Base-by-base conservation (phyloP, 2,797 vertebrate species). In the Darevskia nairensis region DNA sequence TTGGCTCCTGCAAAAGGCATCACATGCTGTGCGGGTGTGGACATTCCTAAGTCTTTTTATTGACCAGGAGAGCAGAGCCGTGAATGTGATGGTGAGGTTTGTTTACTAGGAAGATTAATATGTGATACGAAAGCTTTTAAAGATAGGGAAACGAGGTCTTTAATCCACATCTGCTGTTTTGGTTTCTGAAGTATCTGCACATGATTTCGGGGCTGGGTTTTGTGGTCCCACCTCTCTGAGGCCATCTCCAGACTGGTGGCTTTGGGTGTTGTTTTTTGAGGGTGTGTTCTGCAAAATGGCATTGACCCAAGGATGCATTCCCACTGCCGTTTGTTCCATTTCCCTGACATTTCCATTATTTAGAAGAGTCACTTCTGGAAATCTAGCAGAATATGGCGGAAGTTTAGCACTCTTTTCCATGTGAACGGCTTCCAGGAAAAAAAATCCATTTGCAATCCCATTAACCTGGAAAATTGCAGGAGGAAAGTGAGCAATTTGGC, bases 361-460 rank as follows among this genome's bases (percentile, higher is more conserved):
- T 55, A 55, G 50, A 55, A 55, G 50, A 55, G 1, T 15, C 50
- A 4, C 50, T 10, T 55, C 50, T 55, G 50, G 50, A 55, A 55
- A 55, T 15, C 50, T 55, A 55, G 50, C 11, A 0, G 50, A 55
- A 15, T 55, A 55, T 55, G 50, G 50, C 11, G 3, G 11, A 50
- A 50, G 46, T 50, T 50, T 50, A 50, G 11, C 3, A 3, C 50
- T 55, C 11, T 15, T 55, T 55, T 55, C 50, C 50, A 55, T 55
- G 50, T 15, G 13, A 55, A 55, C 0, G 0, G 13, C 50, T 13
- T 55, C 3, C 3, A 50, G 46, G 46, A 3, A 1, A 4, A 35
- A 0, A 15, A 55, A 55, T 55, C 50, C 50, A 55, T 55, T 55
- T 15, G 50, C 13, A 55, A 55, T 55, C 11, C 50, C 50, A 55